phyloP scores from a whole-genome alignment of 2,888 invertebrate genomes.

The Blastobasis lacticolella region DNA sequence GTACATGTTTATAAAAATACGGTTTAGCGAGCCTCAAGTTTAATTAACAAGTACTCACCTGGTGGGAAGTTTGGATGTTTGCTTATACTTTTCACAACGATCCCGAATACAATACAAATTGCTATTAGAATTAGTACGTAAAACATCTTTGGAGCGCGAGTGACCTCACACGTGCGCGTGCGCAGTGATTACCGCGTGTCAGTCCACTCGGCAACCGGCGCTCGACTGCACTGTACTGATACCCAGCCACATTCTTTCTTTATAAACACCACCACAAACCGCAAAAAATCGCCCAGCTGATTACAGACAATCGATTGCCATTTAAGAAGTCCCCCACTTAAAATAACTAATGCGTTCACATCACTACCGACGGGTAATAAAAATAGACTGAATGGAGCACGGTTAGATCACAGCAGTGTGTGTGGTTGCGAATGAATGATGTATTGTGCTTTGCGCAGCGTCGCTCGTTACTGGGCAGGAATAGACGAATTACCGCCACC shows the following conservation, averaged over 20 bases:
- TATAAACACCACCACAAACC: neutral
- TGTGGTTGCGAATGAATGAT: too few species aligned
- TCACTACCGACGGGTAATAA: too few species aligned
- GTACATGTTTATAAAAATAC: too few species aligned
- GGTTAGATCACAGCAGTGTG: too few species aligned
- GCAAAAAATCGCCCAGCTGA: neutral
- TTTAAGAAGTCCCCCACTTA: too few species aligned
- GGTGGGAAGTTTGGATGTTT: constrained; percentile 2
- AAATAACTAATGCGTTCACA: too few species aligned
- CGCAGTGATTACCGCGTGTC: constrained; percentile 14
- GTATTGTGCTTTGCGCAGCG: too few species aligned
- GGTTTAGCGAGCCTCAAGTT: too few species aligned
- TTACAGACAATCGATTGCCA: too few species aligned
- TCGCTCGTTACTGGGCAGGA: too few species aligned
- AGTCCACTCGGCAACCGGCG: constrained; percentile 23
- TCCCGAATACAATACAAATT: constrained; percentile 19
- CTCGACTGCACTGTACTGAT: constrained; percentile 18
- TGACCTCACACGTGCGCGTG: constrained; percentile 9
- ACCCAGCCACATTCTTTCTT: constrained; percentile 8
- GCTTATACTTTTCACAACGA: constrained; percentile 5
- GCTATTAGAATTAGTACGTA: constrained; percentile 14
- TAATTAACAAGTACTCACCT: neutral
- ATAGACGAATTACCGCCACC: too few species aligned
- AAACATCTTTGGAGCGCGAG: constrained; percentile 21
- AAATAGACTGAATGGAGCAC: too few species aligned